Conservation (phyloP, 92 coral and sea anemone species). For the Plumapathes pennacea region DNA sequence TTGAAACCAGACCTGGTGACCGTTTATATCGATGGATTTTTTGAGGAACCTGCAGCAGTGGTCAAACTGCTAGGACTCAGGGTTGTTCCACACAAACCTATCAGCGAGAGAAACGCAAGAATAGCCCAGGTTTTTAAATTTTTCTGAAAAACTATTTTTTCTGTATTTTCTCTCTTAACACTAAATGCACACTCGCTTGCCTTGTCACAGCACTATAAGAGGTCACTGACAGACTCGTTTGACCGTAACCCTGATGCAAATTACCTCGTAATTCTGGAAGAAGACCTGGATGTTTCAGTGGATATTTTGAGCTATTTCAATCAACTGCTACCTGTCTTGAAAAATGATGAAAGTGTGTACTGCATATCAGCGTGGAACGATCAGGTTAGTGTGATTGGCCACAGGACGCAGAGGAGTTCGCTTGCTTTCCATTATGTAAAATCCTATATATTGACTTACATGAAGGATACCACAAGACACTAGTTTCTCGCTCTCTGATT, state of each 20-base stretch:
- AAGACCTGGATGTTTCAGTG: conserved; percentile 51
- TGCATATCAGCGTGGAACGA: conserved; percentile 73
- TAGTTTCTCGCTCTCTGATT: no score
- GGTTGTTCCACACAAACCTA: conserved; percentile 56
- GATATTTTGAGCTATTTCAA: conserved; percentile 52
- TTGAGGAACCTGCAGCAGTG: conserved; percentile 65
- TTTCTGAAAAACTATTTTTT: no score
- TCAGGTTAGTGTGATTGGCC: conserved; percentile 26
- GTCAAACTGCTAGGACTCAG: conserved; percentile 56
- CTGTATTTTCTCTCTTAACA: no score
- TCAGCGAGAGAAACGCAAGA: conserved; percentile 51
- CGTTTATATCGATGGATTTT: conserved; percentile 72
- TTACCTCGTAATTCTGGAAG: conserved; percentile 44
- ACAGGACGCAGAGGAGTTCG: no score
- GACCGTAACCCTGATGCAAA: conserved; percentile 46
- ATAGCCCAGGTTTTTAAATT: conserved; percentile 87
- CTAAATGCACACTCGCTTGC: no score
- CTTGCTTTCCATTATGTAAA: no score
- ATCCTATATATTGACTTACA: no score
- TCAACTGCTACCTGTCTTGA: conserved; percentile 53
- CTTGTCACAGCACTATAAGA: conserved; percentile 51
- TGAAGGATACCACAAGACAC: no score
- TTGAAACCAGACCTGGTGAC: conserved; percentile 69
- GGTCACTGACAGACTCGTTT: conserved; percentile 39
- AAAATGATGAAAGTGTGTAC: conserved; percentile 39